Base-by-base conservation (phyloP, 2,797 vertebrate genomes). In the Orientallactaga sibirica region DNA sequence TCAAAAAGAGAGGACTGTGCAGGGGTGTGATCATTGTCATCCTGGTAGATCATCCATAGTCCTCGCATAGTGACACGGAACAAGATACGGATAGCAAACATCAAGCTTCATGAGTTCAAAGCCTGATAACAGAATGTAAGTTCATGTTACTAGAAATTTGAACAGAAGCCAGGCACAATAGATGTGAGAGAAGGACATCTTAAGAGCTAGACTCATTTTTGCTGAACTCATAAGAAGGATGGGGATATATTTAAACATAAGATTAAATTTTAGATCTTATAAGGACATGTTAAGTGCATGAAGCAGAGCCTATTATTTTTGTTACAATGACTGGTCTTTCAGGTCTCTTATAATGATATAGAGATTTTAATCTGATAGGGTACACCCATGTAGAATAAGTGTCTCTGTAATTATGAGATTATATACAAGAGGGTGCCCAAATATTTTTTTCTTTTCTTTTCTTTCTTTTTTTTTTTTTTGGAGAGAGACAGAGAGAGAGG, bases 251-350 rank as follows among this genome's bases (percentile, higher is more conserved):
- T 25, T 88, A 41, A 73, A 7, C 12, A 1, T 68, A 58, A 64
- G 64, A 16, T 67, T 92, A 73, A 81, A n/a, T 48, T 25, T 12
- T 48, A 16, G 43, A 37, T 3, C 29, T 62, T 55, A 67, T 27
- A 89, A 77, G 29, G 88, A 82, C 41, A 78, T 91, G 61, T 58
- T 83, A 62, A 78, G 10, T 70, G 24, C 15, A 20, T 1, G 9
- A 79, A 86, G 15, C 19, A 79, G 84, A 88, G 8, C 3, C 74
- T 74, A 87, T 94, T 29, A 79, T 91, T 86, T 82, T 76, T 76
- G 64, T 76, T 77, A n/a, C 27, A 79, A 12, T 74, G 41, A 68
- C 68, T 79, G 15, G 24, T 25, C 33, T 90, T 90, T 82, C 74
- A 64, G 43, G 18, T 82, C 85, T 96, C 24, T 87, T 79, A 75